Evolutionary conservation across 2,888 invertebrate genomes (phyloP), one percentile per base, ranked within the genome.

Genomic region (Blastobasis lacticolella): DNA sequence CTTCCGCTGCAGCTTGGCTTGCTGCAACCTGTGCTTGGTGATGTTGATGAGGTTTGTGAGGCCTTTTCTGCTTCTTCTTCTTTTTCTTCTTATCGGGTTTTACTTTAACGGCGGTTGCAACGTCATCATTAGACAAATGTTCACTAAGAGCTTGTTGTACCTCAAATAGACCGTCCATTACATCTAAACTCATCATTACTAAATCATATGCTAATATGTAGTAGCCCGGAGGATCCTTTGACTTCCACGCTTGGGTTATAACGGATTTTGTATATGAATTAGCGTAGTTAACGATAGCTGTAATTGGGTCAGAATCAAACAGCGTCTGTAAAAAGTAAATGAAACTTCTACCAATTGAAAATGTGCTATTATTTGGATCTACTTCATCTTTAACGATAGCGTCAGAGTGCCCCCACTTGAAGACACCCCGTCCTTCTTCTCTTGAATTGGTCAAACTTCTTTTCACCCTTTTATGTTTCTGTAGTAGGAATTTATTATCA

Each of bases 191-290:
- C 54, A 75, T 70, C 66, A 81, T 71, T 5, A 88, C 57, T 53
- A 79, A 53, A 44, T 78, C 73, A 54, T 85, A 83, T 7, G 77
- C 68, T 36, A 74, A 50, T 6, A 67, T 69, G 51, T 86, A 87
- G 57, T 78, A 84, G 6, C 62, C 57, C 1, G 87, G 82, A 40
- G 76, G 73, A 48, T 66, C 69, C 57, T 69, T 61, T 9, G 74
- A 64, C 53, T 81, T 73, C 0, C 74, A 47, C 4, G 71, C 66
- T 37, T 69, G 57, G 50, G 73, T 66, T 3, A 82, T 54, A 41
- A 75, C 64, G 36, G 69, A 62, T 61, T 79, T 75, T 1, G 79
- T 63, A 45, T 77, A 75, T 9, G 63, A 56, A 57, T 70, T 63
- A 52, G 73, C 68, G 49, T 67, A 58, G 58, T 70, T 61, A 42